phyloP scores from a whole-genome alignment of 2,888 invertebrate species.

The Scaptomyza flava region DNA sequence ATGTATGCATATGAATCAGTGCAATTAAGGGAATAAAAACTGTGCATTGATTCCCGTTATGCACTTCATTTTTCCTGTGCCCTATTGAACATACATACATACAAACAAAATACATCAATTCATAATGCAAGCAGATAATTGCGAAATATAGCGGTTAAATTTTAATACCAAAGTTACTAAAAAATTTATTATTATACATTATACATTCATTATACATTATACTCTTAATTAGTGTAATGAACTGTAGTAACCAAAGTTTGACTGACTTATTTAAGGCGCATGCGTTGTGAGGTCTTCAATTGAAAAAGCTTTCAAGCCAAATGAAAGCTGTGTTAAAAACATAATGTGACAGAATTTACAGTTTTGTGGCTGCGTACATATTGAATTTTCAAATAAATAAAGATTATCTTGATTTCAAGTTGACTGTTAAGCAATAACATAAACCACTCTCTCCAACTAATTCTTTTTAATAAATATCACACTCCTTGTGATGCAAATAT shows the following conservation, averaged over 20 bases:
- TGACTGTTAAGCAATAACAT: no score
- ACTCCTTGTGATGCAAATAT: neutral
- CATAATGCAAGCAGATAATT: neutral
- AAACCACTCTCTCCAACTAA: neutral
- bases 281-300: slow-evolving; percentile 11
- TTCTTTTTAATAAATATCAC: neutral
- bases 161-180: neutral
- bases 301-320: slow-evolving; percentile 12
- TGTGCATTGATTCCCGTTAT: neutral
- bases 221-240: neutral
- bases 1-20: no score
- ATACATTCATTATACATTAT: neutral
- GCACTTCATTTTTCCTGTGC: neutral
- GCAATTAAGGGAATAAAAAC: no score
- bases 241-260: slow-evolving; percentile 3
- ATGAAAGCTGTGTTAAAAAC: slow-evolving; percentile 10
- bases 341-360: slow-evolving; percentile 26
- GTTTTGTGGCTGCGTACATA: slow-evolving; percentile 28
- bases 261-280: slow-evolving; percentile 11
- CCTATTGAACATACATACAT: no score
- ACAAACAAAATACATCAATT: no score
- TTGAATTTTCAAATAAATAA: neutral
- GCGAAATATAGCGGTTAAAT: neutral
- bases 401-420: neutral
- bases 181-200: neutral